Conservation (phyloP, 2,113 vertebrate genomes). For the Neodontobutis hainanensis region DNA sequence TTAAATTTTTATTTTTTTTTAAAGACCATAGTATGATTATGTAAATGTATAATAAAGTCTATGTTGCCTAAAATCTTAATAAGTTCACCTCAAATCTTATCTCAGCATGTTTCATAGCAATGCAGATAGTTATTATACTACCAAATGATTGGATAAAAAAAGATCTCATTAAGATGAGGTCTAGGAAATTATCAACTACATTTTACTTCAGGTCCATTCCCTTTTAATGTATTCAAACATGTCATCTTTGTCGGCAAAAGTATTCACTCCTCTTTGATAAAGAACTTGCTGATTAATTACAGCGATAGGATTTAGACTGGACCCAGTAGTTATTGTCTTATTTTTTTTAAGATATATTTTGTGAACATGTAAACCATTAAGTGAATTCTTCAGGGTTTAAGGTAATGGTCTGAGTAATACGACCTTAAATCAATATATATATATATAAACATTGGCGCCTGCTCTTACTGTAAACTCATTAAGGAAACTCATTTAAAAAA, state of each 20-base stretch:
- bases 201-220: background rate
- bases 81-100: background rate
- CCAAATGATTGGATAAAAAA: background rate
- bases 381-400: too few species aligned
- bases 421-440: too few species aligned
- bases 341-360: too few species aligned
- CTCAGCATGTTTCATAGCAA: slow-evolving; percentile 1
- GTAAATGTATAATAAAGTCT: background rate
- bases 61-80: background rate
- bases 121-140: background rate
- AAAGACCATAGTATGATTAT: background rate
- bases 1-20: background rate
- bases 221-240: background rate
- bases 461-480: too few species aligned
- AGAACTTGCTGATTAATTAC: background rate
- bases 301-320: slow-evolving; percentile 3
- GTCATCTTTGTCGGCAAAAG: background rate
- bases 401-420: too few species aligned
- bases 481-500: too few species aligned
- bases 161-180: slow-evolving; percentile 7
- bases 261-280: slow-evolving; percentile 1
- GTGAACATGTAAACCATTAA: too few species aligned
- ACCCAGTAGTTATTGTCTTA: background rate
- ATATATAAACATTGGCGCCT: too few species aligned
- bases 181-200: background rate